Percentiles rank a stretch among this genome's conserved stretches.
Evolutionary conservation across 2,888 invertebrate genomes (phyloP).

Genomic region (Eumacrocentrus americanus): DNA sequence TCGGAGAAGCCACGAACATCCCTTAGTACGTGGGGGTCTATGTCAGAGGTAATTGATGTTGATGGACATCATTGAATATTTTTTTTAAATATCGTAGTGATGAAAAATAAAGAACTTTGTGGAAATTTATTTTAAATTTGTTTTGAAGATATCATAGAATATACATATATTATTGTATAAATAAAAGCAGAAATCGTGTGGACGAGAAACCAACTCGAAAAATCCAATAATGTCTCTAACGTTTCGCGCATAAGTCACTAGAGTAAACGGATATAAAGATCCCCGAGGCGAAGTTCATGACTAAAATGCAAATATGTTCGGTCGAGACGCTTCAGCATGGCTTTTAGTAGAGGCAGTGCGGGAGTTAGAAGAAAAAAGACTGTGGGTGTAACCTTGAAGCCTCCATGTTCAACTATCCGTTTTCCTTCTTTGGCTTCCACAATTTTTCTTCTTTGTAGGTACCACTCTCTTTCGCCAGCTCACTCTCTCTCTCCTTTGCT

Average conservation of each 20-base stretch:
- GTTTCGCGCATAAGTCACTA: slow-evolving; percentile 31
- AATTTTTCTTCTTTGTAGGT: slow-evolving; percentile 22
- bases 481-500: slow-evolving; percentile 28
- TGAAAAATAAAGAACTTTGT: neutral
- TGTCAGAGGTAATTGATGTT: too few relatives aligned
- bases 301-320: slow-evolving; percentile 50
- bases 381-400: slow-evolving; percentile 27
- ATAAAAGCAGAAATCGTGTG: slow-evolving; percentile 12
- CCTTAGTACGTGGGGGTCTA: neutral
- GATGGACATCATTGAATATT: neutral
- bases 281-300: slow-evolving; percentile 44
- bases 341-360: slow-evolving; percentile 32
- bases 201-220: slow-evolving; percentile 35
- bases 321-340: slow-evolving; percentile 37
- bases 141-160: neutral
- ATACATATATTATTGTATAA: neutral
- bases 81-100: too few relatives aligned
- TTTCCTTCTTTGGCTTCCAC: slow-evolving; percentile 19
- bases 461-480: slow-evolving; percentile 32
- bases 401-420: slow-evolving; percentile 25
- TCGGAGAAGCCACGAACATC: neutral
- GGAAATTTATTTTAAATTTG: neutral
- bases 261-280: slow-evolving; percentile 44
- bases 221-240: slow-evolving; percentile 39
- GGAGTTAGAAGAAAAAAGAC: slow-evolving; percentile 33